These are phyloP conservation scores for Lasioglossum zephyrum DNA, from an alignment of 2,888 invertebrate genomes.

Conservation along the genomic window DNA sequence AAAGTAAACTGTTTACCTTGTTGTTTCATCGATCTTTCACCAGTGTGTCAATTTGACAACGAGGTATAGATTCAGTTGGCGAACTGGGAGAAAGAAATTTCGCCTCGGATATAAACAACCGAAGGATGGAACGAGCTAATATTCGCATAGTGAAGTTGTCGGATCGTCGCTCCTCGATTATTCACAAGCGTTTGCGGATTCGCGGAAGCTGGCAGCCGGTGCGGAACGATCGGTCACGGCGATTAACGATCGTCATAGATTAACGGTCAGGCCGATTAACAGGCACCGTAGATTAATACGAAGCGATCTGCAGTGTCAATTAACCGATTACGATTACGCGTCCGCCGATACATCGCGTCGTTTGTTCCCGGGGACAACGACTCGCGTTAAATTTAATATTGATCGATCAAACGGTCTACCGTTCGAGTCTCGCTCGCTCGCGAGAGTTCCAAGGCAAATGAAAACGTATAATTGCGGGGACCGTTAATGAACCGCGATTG, in stretches of 20 bases:
- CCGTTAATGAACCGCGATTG: neutral
- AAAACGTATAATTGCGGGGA: slow-evolving; percentile 3
- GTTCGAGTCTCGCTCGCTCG: neutral
- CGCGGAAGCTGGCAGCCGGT: neutral
- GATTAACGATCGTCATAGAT: slow-evolving; percentile 13
- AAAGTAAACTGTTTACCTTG: too few species aligned
- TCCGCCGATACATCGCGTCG: slow-evolving; percentile 27
- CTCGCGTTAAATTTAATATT: slow-evolving; percentile 14
- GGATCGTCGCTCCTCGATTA: neutral
- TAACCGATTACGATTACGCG: slow-evolving; percentile 29
- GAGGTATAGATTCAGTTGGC: too few species aligned
- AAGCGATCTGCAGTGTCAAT: slow-evolving; percentile 34
- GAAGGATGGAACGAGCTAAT: neutral
- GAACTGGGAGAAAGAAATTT: too few species aligned
- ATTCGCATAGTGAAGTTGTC: neutral
- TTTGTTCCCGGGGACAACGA: slow-evolving; percentile 32
- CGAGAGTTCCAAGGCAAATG: slow-evolving; percentile 41
- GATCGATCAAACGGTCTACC: neutral
- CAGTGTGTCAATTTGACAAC: too few species aligned
- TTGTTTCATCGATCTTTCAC: too few species aligned
- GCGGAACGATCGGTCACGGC: neutral
- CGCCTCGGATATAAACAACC: too few species aligned
- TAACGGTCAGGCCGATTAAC: slow-evolving; percentile 28
- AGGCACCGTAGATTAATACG: slow-evolving; percentile 24
- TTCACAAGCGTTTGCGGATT: neutral